A percentile compares a stretch with the other conserved stretches of the same genome.
Conservation (phyloP, 2,797 vertebrate genomes). For the Uromys caudimaculatus region DNA sequence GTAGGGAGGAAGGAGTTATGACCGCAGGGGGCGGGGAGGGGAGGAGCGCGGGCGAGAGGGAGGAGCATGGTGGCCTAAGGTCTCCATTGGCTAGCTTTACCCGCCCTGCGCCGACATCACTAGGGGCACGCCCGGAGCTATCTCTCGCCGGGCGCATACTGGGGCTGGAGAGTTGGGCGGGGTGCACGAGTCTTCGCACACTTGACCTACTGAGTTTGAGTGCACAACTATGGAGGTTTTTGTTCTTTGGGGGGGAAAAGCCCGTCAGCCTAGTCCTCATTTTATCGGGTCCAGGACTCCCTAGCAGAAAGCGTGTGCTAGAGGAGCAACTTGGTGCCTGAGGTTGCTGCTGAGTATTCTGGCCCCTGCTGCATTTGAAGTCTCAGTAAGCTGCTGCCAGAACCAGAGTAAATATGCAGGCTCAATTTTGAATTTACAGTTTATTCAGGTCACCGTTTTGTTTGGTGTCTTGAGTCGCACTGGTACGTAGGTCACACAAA, state of each 20-base stretch:
- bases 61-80: neutral
- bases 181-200: neutral
- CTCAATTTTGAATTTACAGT: neutral
- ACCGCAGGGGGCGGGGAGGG: neutral
- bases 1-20: neutral
- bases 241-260: conserved; percentile 45
- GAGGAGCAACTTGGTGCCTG: neutral
- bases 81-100: neutral
- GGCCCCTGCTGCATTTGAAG: neutral
- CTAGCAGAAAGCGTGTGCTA: neutral
- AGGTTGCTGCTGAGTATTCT: accelerated
- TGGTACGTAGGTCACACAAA: neutral
- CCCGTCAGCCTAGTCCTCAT: neutral
- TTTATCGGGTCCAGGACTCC: neutral
- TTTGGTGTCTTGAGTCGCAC: neutral
- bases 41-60: neutral
- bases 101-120: neutral
- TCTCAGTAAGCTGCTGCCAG: accelerated
- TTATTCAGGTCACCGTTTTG: neutral
- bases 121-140: neutral
- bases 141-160: neutral
- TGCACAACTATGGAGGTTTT: neutral
- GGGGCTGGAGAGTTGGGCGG: neutral
- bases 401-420: neutral
- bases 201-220: neutral